A percentile compares a stretch with the other conserved stretches of the same genome.
These are phyloP conservation scores for Archocentrus centrarchus DNA, from an alignment of 2,113 vertebrate species.

Conservation along the genomic window DNA sequence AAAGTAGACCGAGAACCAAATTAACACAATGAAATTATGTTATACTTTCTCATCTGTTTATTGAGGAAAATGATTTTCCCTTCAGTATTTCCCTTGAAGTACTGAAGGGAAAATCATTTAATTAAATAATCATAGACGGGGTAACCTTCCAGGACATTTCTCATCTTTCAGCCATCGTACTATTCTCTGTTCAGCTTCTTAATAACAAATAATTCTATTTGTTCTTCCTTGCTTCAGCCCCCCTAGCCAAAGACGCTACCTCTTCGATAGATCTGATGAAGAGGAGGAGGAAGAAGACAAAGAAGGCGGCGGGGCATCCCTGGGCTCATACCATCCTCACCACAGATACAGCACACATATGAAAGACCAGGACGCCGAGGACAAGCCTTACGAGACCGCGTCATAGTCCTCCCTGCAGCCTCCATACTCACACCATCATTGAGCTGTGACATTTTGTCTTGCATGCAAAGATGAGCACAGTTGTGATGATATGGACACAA, in stretches of 20 bases:
- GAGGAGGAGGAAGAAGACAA: conserved; percentile 88
- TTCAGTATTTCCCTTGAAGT: neutral
- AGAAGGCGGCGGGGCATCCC: conserved; percentile 73
- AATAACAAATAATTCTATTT: neutral
- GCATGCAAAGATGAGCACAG: conserved; percentile 44
- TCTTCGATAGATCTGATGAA: conserved; percentile 87
- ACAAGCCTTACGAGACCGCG: conserved; percentile 77
- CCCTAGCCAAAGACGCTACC: conserved; percentile 81
- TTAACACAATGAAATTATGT: neutral
- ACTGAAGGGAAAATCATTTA: neutral
- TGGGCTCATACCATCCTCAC: conserved; percentile 74
- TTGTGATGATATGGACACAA: neutral
- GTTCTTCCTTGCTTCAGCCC: conserved; percentile 81
- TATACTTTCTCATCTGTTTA: neutral
- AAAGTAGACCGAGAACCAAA: neutral
- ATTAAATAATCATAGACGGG: neutral
- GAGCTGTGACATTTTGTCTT: neutral
- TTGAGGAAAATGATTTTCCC: neutral
- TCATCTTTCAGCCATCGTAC: neutral
- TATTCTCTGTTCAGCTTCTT: neutral
- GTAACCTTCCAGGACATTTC: neutral
- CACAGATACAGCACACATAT: conserved; percentile 79
- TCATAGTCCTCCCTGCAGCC: conserved; percentile 37
- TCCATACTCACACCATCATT: neutral
- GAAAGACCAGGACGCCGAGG: conserved; percentile 84